Evolutionary conservation across 92 coral and sea anemone genomes (phyloP).

Genomic region (Zoanthus sociatus): DNA sequence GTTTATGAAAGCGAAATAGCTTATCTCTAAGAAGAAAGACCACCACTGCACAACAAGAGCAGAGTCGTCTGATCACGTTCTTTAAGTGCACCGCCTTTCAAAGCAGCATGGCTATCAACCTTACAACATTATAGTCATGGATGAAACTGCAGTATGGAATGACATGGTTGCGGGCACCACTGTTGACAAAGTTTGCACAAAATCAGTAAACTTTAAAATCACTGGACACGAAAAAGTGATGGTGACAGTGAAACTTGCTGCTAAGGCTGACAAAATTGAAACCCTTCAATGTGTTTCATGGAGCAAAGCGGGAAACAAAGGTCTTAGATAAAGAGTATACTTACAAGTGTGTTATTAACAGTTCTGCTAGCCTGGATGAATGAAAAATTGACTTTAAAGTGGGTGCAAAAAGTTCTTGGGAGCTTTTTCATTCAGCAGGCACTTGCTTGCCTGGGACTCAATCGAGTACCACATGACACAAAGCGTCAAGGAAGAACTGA

Average conservation of each 20-base stretch:
- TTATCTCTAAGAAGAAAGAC: slow-evolving; percentile 47
- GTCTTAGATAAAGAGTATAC: neutral
- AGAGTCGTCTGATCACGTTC: slow-evolving; percentile 29
- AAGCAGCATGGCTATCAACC: slow-evolving; percentile 37
- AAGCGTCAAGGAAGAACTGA: slow-evolving; percentile 53
- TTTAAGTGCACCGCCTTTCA: slow-evolving; percentile 53
- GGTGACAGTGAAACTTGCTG: slow-evolving; percentile 63
- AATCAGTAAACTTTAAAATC: slow-evolving; percentile 46
- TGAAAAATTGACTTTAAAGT: slow-evolving; percentile 58
- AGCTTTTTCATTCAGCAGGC: slow-evolving; percentile 51
- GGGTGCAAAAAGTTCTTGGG: slow-evolving; percentile 49
- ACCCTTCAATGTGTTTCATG: slow-evolving; percentile 61
- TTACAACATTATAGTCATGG: slow-evolving; percentile 53
- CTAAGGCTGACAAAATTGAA: slow-evolving; percentile 62
- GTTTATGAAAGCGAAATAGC: slow-evolving; percentile 51
- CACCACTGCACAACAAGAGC: slow-evolving; percentile 57
- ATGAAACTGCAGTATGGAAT: slow-evolving; percentile 59
- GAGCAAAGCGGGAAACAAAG: slow-evolving; percentile 55
- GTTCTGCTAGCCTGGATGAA: slow-evolving; percentile 63
- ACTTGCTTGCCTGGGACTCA: slow-evolving; percentile 70
- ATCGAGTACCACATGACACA: slow-evolving; percentile 69
- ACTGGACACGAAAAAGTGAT: slow-evolving; percentile 60
- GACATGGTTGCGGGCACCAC: slow-evolving; percentile 62
- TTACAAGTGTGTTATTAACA: slow-evolving; percentile 36
- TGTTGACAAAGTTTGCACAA: slow-evolving; percentile 50